Evolutionary conservation across 2,888 invertebrate species (phyloP).

Genomic region (Leucania comma): DNA sequence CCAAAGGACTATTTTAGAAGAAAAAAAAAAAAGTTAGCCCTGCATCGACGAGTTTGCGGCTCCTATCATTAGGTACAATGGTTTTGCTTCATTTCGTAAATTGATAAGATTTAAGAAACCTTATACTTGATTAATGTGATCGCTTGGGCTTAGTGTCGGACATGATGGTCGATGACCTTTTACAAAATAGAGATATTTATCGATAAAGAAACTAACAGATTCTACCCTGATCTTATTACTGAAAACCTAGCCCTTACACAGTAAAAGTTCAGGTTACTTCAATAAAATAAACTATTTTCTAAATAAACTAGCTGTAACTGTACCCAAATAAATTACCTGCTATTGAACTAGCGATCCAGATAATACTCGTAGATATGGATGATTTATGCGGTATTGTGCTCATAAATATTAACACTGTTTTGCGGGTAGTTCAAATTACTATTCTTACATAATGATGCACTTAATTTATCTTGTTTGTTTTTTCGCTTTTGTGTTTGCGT

Average conservation of each 20-base stretch:
- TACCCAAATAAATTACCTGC: slow-evolving; percentile 37
- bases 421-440: slow-evolving; percentile 33
- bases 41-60: too few relatives aligned
- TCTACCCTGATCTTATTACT: background rate
- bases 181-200: background rate
- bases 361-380: slow-evolving; percentile 36
- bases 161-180: background rate
- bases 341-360: slow-evolving; percentile 32
- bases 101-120: too few relatives aligned
- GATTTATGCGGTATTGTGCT: slow-evolving; percentile 51
- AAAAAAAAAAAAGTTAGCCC: background rate
- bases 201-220: background rate
- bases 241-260: background rate
- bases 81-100: too few relatives aligned
- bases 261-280: slow-evolving; percentile 13
- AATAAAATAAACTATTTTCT: slow-evolving; percentile 19
- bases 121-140: background rate
- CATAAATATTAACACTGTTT: slow-evolving; percentile 40
- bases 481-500: background rate
- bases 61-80: too few relatives aligned
- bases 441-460: slow-evolving; percentile 6
- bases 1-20: background rate
- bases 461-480: slow-evolving; percentile 12
- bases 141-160: background rate
- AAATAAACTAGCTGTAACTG: background rate